Percentiles rank a stretch among this genome's conserved stretches.
Conservation (phyloP, 2,113 vertebrate species). For the Octodon degus region DNA sequence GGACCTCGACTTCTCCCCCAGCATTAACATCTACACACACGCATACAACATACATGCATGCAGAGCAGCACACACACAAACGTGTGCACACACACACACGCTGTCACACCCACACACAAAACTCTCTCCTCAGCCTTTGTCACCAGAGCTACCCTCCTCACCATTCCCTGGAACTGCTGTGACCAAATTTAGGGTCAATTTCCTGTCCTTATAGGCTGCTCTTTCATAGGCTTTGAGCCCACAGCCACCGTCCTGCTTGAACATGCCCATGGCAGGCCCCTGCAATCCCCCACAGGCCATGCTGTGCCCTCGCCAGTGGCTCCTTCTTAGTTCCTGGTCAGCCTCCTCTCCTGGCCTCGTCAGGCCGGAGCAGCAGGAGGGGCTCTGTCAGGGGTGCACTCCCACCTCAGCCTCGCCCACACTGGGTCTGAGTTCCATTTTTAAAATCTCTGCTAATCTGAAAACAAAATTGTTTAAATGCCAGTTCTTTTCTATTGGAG, state of each 20-base stretch:
- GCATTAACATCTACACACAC: too few relatives aligned
- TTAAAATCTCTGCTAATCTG: background rate
- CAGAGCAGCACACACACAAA: background rate
- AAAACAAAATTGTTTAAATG: conserved; percentile 39
- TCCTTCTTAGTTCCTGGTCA: background rate
- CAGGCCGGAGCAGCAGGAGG: background rate
- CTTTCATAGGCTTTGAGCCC: background rate
- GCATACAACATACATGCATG: background rate
- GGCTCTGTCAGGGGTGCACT: background rate
- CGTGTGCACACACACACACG: too few relatives aligned
- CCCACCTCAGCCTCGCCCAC: background rate
- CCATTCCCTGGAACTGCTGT: background rate
- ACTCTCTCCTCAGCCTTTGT: background rate
- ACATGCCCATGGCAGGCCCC: background rate
- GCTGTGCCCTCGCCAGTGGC: background rate
- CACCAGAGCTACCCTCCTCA: background rate
- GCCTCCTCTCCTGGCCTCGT: background rate
- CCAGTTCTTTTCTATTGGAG: background rate
- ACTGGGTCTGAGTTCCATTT: background rate
- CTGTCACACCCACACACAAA: accelerated
- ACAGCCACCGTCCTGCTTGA: background rate
- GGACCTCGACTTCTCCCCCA: too few relatives aligned
- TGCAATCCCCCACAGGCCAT: background rate
- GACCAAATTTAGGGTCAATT: background rate
- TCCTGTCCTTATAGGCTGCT: background rate